Percentiles rank a stretch among this genome's conserved stretches.
phyloP scores from a whole-genome alignment of 2,888 invertebrate genomes.

The Pachydiplax longipennis region DNA sequence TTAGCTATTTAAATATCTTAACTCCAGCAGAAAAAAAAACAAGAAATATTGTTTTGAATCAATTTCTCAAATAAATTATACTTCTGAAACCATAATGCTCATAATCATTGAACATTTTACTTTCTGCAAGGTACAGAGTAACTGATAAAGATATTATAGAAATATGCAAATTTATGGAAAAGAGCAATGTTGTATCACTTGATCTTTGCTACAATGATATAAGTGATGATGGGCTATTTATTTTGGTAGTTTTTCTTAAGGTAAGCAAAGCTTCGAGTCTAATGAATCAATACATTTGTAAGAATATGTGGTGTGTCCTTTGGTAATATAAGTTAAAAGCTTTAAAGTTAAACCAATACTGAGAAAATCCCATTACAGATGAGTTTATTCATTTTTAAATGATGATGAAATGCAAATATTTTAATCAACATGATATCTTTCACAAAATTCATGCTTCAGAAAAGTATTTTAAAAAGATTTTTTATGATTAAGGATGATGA shows the following conservation, averaged over 20 bases:
- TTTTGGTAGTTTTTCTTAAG: conserved; percentile 52
- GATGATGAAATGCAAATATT: too few relatives aligned
- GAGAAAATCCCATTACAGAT: too few relatives aligned
- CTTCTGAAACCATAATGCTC: not conserved
- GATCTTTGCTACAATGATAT: conserved; percentile 68
- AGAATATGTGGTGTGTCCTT: too few relatives aligned
- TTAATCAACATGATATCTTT: too few relatives aligned
- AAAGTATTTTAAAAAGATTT: too few relatives aligned
- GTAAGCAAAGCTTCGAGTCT: conserved; percentile 50
- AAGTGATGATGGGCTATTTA: conserved; percentile 53
- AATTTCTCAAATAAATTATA: not conserved
- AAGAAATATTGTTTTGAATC: not conserved
- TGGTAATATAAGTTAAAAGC: too few relatives aligned
- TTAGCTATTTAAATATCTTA: not conserved
- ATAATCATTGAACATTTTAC: not conserved
- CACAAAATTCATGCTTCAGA: too few relatives aligned
- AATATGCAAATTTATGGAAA: conserved; percentile 62
- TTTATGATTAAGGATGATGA: too few relatives aligned
- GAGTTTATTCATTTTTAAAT: too few relatives aligned
- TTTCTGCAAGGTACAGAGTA: conserved; percentile 59
- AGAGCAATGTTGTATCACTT: conserved; percentile 62
- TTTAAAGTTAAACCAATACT: too few relatives aligned
- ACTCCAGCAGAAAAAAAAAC: not conserved
- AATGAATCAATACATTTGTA: too few relatives aligned
- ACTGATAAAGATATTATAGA: conserved; percentile 62